Percentiles rank a stretch among this genome's conserved stretches.
Conservation (phyloP, 2,797 vertebrate genomes). For the Poliocrania exsul region DNA sequence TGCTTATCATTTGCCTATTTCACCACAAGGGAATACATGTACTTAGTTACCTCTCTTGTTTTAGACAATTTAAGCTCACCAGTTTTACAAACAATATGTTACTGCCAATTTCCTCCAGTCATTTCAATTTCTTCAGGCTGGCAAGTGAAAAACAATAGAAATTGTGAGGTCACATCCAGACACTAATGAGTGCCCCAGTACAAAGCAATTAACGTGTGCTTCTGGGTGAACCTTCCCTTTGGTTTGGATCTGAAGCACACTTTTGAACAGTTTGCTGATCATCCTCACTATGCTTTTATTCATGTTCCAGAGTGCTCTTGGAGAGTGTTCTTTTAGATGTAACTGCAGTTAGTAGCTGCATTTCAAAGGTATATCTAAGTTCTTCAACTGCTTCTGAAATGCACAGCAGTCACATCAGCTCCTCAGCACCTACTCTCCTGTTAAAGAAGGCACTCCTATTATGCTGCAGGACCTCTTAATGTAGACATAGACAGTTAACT, state of each 20-base stretch:
- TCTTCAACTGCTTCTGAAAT: not conserved
- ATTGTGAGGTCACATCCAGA: not conserved
- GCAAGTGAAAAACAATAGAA: not conserved
- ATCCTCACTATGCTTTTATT: not conserved
- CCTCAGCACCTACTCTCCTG: not conserved
- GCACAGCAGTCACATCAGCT: not conserved
- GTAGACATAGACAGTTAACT: not conserved
- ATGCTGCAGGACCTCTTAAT: not conserved
- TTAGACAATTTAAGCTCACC: not conserved
- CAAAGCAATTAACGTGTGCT: not conserved
- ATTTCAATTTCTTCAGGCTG: not conserved
- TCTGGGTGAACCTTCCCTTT: not conserved
- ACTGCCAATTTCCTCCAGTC: not conserved
- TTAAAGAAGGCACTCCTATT: not conserved
- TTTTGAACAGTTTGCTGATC: not conserved
- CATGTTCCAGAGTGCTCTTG: not conserved
- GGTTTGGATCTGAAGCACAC: not conserved
- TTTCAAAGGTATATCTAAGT: not conserved
- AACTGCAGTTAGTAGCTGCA: not conserved
- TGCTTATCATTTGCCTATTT: not conserved
- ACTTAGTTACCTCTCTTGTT: not conserved
- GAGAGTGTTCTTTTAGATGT: not conserved
- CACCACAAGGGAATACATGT: not conserved
- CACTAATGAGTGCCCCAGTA: not conserved
- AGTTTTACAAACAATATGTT: not conserved